These are phyloP conservation scores for Cryptops parisi DNA, from an alignment of 2,888 invertebrate species.

Conservation along the genomic window DNA sequence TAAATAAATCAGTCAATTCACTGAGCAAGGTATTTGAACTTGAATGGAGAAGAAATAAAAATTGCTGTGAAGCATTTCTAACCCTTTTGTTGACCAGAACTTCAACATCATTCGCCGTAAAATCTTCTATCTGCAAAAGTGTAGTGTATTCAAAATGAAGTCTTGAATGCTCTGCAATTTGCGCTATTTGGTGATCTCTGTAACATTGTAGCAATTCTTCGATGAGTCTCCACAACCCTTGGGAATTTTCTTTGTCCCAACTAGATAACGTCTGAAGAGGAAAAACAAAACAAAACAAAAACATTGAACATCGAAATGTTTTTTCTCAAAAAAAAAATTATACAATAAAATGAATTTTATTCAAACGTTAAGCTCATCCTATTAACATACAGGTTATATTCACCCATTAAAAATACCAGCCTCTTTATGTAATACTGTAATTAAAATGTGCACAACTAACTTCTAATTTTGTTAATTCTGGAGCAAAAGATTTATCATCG, in stretches of 20 bases:
- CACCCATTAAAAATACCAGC: too few species aligned
- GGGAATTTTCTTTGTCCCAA: constrained; percentile 48
- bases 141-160: constrained; percentile 48
- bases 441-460: background rate
- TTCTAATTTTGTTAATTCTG: constrained; percentile 29
- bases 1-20: too few species aligned
- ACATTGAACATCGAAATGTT: too few species aligned
- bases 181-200: constrained; percentile 45
- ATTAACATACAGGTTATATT: too few species aligned
- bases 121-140: constrained; percentile 41
- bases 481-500: constrained; percentile 49
- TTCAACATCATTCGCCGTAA: constrained; percentile 47
- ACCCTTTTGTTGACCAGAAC: constrained; percentile 38
- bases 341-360: too few species aligned
- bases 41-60: too few species aligned
- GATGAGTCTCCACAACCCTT: constrained; percentile 44
- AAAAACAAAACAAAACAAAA: too few species aligned
- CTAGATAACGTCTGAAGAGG: constrained; percentile 37
- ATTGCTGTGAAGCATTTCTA: too few species aligned
- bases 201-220: constrained; percentile 46
- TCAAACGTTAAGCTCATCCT: too few species aligned
- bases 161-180: constrained; percentile 33
- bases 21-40: too few species aligned
- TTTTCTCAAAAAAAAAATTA: too few species aligned
- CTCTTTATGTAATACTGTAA: too few species aligned